These are phyloP conservation scores for Dysidea cf. avara DNA, from an alignment of 37 sponge, comb jelly and placozoan genomes.

Conservation along the genomic window DNA sequence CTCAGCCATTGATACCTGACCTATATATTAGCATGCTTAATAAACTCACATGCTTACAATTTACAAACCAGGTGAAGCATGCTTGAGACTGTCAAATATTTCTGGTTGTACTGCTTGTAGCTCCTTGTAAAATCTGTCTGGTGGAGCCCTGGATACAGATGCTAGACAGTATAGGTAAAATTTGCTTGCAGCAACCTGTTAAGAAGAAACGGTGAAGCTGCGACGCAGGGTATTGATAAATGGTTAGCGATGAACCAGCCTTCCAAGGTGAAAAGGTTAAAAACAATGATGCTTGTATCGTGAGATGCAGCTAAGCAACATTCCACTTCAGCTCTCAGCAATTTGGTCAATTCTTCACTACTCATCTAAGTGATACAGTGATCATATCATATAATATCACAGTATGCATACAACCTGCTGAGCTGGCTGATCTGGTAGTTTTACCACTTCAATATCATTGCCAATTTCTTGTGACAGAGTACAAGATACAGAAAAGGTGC, in stretches of 20 bases:
- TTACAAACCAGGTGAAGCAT: neutral
- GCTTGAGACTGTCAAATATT: conserved; percentile 18
- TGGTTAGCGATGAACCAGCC: conserved; percentile 42
- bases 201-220: conserved; percentile 40
- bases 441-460: too few relatives aligned
- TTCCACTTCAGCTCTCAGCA: conserved; percentile 26
- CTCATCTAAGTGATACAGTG: neutral
- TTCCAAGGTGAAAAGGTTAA: conserved; percentile 59
- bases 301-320: conserved; percentile 1
- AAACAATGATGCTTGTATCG: conserved; percentile 36
- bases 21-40: neutral
- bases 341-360: conserved; percentile 1
- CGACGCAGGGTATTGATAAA: conserved; percentile 36
- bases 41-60: neutral
- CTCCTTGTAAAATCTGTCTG: conserved; percentile 34
- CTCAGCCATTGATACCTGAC: conserved; percentile 36
- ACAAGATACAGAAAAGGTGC: too few relatives aligned
- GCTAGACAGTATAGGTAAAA: neutral
- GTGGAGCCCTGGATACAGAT: conserved; percentile 16
- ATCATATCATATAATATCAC: too few relatives aligned
- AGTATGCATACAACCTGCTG: too few relatives aligned
- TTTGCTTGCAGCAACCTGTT: conserved; percentile 16
- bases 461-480: too few relatives aligned
- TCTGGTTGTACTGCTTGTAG: conserved; percentile 24
- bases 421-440: too few relatives aligned